Conservation (phyloP, 2,113 vertebrate species). For the Nipponia nippon region DNA sequence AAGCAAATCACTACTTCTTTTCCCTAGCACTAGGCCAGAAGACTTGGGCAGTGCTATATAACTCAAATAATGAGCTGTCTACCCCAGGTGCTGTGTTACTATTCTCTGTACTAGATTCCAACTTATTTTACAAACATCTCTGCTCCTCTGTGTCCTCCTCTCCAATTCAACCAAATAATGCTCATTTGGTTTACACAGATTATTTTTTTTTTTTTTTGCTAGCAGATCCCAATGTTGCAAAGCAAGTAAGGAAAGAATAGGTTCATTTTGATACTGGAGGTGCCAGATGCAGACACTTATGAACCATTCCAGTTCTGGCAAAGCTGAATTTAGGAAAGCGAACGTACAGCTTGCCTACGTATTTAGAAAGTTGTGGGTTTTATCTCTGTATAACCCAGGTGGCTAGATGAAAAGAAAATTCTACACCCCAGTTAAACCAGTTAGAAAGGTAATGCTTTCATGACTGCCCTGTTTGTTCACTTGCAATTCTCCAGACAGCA, state of each 20-base stretch:
- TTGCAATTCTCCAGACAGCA: background rate
- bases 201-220: background rate
- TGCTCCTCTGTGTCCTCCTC: background rate
- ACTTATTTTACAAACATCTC: background rate
- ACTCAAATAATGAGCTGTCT: background rate
- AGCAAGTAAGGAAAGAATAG: background rate
- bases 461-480: background rate
- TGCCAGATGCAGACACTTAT: background rate
- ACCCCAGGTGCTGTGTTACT: background rate
- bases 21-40: background rate
- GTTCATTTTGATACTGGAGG: background rate
- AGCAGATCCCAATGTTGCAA: background rate
- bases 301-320: background rate
- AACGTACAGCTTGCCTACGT: background rate
- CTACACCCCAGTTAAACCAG: background rate
- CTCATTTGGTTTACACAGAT: background rate
- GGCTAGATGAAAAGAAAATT: background rate
- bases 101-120: background rate
- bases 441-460: background rate
- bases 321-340: background rate
- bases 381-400: background rate
- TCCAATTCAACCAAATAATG: background rate
- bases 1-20: background rate
- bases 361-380: background rate
- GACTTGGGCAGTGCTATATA: background rate